phyloP scores from a whole-genome alignment of 2,797 vertebrate species.

The Bryconaethiops microstoma region DNA sequence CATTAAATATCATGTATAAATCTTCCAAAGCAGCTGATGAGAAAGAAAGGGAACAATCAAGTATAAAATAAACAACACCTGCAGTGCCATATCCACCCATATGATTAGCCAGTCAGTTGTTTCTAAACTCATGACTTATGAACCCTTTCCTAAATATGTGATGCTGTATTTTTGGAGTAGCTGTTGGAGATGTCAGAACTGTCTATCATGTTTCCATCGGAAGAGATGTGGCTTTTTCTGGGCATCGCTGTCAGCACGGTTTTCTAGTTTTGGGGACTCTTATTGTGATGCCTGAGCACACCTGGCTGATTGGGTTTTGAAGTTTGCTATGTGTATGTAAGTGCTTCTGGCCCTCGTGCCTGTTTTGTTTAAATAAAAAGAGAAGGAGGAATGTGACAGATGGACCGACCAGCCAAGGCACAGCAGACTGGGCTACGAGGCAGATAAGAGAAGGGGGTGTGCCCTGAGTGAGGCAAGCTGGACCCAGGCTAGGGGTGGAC shows the following conservation, averaged over 20 bases:
- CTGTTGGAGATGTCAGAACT: slow-evolving; percentile 26
- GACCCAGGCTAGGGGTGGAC: no score
- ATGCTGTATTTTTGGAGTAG: not conserved
- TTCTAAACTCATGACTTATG: not conserved
- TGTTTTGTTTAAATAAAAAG: no score
- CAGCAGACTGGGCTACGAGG: no score
- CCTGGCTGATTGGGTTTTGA: no score
- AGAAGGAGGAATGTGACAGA: no score
- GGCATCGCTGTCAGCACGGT: slow-evolving; percentile 13
- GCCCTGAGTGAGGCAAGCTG: no score
- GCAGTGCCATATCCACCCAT: not conserved
- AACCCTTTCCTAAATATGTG: not conserved
- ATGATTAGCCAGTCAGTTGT: slow-evolving; percentile 10
- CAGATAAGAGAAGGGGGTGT: no score
- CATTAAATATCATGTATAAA: not conserved
- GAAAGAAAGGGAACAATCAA: not conserved
- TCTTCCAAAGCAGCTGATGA: not conserved
- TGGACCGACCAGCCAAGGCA: no score
- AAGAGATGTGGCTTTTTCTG: slow-evolving; percentile 2
- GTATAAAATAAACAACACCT: not conserved
- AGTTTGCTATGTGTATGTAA: no score
- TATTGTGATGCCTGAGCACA: no score
- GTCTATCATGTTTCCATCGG: slow-evolving; percentile 25
- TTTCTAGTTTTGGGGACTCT: no score
- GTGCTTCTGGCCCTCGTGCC: no score